Evolutionary conservation across 2,888 invertebrate species (phyloP).

Genomic region (Timema cristinae): DNA sequence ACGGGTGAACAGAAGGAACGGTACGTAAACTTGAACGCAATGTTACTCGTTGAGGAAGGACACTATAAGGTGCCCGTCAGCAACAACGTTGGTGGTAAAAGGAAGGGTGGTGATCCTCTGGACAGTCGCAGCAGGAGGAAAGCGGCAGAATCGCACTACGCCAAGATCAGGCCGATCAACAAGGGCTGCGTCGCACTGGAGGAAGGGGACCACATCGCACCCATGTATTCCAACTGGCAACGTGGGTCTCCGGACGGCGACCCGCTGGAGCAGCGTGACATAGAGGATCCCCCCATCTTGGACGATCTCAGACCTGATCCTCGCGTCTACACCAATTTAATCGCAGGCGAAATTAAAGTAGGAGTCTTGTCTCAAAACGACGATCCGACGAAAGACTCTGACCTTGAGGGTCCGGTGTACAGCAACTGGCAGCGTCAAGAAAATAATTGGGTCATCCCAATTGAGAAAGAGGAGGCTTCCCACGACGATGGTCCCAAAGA

Average conservation of each 20-base stretch:
- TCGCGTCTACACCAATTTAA: background rate
- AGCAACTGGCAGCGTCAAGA: too few species aligned
- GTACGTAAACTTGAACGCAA: background rate
- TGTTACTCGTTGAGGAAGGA: background rate
- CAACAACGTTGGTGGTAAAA: too few species aligned
- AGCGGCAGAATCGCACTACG: slow-evolving; percentile 2
- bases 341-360: too few species aligned
- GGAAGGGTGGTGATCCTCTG: too few species aligned
- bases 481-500: too few species aligned
- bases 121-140: too few species aligned
- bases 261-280: background rate
- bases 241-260: background rate
- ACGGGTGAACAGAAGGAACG: background rate
- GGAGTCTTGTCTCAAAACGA: too few species aligned
- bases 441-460: too few species aligned
- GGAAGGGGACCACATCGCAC: background rate
- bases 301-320: background rate
- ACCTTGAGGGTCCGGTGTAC: too few species aligned
- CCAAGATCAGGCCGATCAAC: background rate
- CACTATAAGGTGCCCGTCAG: background rate
- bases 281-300: background rate
- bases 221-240: slow-evolving; percentile 16
- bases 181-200: background rate
- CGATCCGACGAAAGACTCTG: too few species aligned
- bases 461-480: too few species aligned